Conservation (phyloP, 2,888 invertebrate species). For the Vanessa cardui region DNA sequence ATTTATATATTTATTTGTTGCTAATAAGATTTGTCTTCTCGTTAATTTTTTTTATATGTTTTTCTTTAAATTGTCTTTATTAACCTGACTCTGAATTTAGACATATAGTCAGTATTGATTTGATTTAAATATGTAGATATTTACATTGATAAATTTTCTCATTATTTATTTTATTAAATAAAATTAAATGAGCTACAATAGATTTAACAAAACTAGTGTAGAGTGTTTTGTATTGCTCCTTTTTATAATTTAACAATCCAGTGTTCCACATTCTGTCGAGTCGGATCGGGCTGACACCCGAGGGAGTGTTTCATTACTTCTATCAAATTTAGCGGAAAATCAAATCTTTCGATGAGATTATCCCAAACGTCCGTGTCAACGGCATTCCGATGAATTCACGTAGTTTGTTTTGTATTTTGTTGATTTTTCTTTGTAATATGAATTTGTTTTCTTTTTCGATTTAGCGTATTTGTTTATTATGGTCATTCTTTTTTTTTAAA, state of each 20-base stretch:
- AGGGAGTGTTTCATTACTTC: conserved; percentile 78
- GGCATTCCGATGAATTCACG: conserved; percentile 28
- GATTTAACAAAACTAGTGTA: too few species aligned
- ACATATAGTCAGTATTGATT: too few species aligned
- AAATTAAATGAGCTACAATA: too few species aligned
- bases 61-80: too few species aligned
- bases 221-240: neutral
- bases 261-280: conserved; percentile 27
- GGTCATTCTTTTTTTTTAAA: too few species aligned
- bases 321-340: conserved; percentile 81
- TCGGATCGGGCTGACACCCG: conserved; percentile 42
- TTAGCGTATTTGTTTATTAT: neutral
- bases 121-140: too few species aligned
- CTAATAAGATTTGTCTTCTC: too few species aligned
- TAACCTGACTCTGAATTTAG: too few species aligned
- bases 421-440: conserved; percentile 11
- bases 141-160: too few species aligned
- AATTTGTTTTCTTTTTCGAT: neutral
- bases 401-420: conserved; percentile 15
- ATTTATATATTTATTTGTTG: too few species aligned
- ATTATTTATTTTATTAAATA: too few species aligned
- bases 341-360: conserved; percentile 80
- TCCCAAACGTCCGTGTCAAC: conserved; percentile 59
- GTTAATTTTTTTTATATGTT: too few species aligned
- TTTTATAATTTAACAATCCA: conserved; percentile 18